These are phyloP conservation scores for Sycophila sp. DNA, from an alignment of 1,140 invertebrate genomes.

Conservation along the genomic window DNA sequence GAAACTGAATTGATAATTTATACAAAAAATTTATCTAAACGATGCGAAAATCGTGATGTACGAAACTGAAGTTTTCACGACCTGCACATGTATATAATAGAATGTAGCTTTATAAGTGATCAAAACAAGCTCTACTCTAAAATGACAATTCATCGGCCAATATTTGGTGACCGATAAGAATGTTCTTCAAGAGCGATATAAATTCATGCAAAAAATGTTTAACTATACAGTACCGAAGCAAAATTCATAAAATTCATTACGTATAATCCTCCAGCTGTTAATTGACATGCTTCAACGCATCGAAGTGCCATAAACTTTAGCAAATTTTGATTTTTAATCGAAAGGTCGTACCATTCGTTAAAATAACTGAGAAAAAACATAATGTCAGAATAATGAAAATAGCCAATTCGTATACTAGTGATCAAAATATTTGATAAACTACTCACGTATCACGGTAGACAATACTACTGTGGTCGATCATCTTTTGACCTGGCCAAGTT, in stretches of 20 bases:
- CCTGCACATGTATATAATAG: background rate
- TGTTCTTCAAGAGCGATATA: no score
- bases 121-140: background rate
- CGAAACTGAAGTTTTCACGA: background rate
- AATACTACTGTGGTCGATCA: slow-evolving; percentile 38
- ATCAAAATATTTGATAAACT: no score
- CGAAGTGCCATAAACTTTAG: background rate
- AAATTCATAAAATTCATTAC: background rate
- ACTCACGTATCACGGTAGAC: slow-evolving; percentile 39
- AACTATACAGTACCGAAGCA: background rate
- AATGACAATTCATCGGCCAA: no score
- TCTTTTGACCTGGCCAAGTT: slow-evolving; percentile 40
- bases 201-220: no score
- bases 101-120: background rate
- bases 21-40: background rate
- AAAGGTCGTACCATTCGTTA: background rate
- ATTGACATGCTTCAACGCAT: background rate
- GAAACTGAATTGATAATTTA: no score
- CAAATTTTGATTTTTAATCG: background rate
- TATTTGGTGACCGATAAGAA: no score
- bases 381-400: no score
- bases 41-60: background rate
- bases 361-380: background rate
- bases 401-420: no score
- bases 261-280: background rate